phyloP scores from a whole-genome alignment of 2,797 vertebrate species.

The Benthosema pterotum region DNA sequence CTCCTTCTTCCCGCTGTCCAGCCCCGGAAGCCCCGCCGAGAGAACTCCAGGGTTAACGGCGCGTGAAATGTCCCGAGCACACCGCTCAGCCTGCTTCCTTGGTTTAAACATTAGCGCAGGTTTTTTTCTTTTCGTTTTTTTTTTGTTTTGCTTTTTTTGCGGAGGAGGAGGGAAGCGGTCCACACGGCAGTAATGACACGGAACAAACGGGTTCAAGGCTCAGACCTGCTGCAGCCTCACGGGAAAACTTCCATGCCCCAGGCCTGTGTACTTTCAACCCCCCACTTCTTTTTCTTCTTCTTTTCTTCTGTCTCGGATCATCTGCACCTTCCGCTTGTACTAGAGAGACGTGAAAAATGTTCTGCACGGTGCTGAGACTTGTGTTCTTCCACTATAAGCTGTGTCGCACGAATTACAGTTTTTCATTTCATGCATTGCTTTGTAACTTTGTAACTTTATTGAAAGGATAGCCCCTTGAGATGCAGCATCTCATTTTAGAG shows the following conservation, averaged over 20 bases:
- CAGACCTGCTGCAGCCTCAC: conserved; percentile 33
- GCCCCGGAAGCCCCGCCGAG: conserved; percentile 41
- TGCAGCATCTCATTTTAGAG: no score
- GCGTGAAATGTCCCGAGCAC: conserved; percentile 66
- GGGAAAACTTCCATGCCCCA: conserved; percentile 47
- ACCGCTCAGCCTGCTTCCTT: conserved; percentile 46
- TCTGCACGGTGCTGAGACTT: not conserved
- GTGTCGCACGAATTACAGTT: no score
- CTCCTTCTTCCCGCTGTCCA: conserved; percentile 37
- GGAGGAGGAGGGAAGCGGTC: conserved; percentile 56
- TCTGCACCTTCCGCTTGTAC: not conserved
- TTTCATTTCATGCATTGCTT: no score
- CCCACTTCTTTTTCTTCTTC: no score
- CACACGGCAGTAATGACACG: conserved; percentile 36
- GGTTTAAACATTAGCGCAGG: conserved; percentile 61
- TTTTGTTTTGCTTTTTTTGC: no score
- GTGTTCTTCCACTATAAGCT: not conserved
- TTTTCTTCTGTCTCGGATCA: conserved; percentile 35
- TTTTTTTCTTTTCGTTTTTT: conserved; percentile 37
- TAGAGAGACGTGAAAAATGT: not conserved
- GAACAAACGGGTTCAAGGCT: conserved; percentile 40
- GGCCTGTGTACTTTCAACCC: conserved; percentile 51
- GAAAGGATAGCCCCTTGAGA: no score
- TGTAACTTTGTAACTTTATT: no score
- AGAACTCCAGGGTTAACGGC: conserved; percentile 56